Base-by-base conservation (phyloP, 2,113 vertebrate species). In the Atherinomorus stipes region DNA sequence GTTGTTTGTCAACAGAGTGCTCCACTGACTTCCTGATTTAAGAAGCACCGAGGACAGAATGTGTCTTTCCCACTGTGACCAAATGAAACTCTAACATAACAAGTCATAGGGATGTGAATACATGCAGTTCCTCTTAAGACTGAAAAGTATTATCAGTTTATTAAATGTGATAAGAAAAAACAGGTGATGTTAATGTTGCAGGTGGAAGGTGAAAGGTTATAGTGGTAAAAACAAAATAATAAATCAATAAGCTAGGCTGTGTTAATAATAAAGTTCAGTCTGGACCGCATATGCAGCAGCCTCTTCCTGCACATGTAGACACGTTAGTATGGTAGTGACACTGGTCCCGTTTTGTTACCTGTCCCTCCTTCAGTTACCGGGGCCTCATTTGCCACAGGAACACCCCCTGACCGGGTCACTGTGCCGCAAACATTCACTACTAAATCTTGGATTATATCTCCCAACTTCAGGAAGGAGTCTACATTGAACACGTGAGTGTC, bases 381-480 rank as follows among this genome's bases (percentile, higher is more conserved):
- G 86, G 90, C 93, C 74, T 95, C 94, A 82, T 93, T 88, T 81
- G 84, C 76, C 87, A 91, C 79, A 52, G 85, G 91, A 87, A 85
- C 78, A 67, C 85, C 86, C 85, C 73, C 63, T 57, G 73, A 83
- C 52, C 31, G 64, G 71, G 70, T 74, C 86, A 95, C 90, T 45
- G 94, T 93, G 25, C 92, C 88, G 23, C 23, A 94, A 89, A 98
- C 76, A 89, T 90, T 91, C 4, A 87, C 88, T 83, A 95, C 95
- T 93, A 97, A 94, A 78, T 93, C 94, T 84, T 94, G 95, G 65
- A 95, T 94, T 90, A 96, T 90, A 88, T 82, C 92, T 11, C 91
- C 91, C 75, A 97, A 95, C 38, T 93, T 65, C 4, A 91, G 91
- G 74, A 95, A 93, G 88, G 96, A 94, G 85, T 96, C 94, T 94